Evolutionary conservation across 2,113 vertebrate species (phyloP).

Genomic region (Gallinago paraguaiae): DNA sequence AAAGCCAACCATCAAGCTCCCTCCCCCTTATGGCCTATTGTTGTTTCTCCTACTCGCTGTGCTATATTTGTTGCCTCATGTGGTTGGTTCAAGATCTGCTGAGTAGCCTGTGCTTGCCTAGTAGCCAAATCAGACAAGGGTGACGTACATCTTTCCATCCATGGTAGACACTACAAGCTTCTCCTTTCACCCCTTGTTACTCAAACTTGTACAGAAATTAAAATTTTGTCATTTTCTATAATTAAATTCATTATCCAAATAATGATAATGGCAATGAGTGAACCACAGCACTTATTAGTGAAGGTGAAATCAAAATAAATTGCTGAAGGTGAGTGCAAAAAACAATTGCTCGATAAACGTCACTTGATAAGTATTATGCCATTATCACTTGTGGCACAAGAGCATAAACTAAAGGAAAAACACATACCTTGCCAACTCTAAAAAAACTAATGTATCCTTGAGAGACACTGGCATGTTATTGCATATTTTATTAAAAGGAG

Average conservation of each 20-base stretch:
- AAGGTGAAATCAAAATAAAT: background rate
- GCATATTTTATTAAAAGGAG: constrained; percentile 73
- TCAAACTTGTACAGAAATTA: background rate
- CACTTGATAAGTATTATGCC: background rate
- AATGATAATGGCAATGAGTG: background rate
- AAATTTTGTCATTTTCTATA: background rate
- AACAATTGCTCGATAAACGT: background rate
- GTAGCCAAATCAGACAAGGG: background rate
- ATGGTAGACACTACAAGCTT: accelerated
- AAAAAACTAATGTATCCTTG: constrained; percentile 86
- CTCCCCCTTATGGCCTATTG: accelerated
- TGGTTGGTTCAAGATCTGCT: background rate
- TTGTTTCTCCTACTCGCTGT: background rate
- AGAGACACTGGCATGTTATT: constrained; percentile 82
- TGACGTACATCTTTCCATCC: background rate
- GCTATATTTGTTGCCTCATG: accelerated
- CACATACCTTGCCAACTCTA: constrained; percentile 87
- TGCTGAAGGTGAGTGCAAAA: background rate
- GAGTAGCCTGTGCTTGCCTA: background rate
- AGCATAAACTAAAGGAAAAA: background rate
- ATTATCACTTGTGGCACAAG: background rate
- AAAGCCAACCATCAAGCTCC: background rate
- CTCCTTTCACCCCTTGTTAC: background rate
- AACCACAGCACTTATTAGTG: accelerated
- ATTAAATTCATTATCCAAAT: background rate